Evolutionary conservation across 92 coral and sea anemone genomes (phyloP).

Genomic region (Ricordea florida): DNA sequence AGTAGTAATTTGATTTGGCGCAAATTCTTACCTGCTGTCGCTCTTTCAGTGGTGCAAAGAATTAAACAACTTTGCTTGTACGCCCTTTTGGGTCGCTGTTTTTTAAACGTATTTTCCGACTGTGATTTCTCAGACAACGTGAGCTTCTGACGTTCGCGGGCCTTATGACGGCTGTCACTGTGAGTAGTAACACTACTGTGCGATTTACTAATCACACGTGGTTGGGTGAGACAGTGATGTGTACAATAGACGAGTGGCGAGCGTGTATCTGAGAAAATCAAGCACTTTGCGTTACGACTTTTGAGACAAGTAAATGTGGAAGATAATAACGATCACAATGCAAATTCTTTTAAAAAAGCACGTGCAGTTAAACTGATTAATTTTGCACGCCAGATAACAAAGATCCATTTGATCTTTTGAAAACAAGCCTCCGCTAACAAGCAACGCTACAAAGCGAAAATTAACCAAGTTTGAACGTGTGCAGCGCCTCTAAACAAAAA

Average conservation of each 20-base stretch:
- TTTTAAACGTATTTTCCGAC: background rate
- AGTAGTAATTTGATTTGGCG: slow-evolving; percentile 1
- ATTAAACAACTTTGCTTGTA: slow-evolving; percentile 7
- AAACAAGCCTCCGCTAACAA: slow-evolving; percentile 20
- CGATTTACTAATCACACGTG: slow-evolving; percentile 27
- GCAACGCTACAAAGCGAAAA: slow-evolving; percentile 16
- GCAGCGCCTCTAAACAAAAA: background rate
- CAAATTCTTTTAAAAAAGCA: slow-evolving; percentile 73
- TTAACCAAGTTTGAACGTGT: slow-evolving; percentile 8
- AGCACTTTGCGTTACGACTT: slow-evolving; percentile 33
- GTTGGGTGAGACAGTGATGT: background rate
- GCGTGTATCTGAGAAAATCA: slow-evolving; percentile 44
- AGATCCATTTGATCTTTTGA: slow-evolving; percentile 46
- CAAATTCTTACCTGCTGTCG: slow-evolving; percentile 16
- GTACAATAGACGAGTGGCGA: slow-evolving; percentile 33
- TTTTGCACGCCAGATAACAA: slow-evolving; percentile 59
- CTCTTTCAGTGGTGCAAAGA: background rate
- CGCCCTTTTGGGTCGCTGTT: too few relatives aligned
- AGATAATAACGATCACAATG: slow-evolving; percentile 73
- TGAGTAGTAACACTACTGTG: slow-evolving; percentile 3
- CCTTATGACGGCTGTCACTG: background rate
- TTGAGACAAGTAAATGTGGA: slow-evolving; percentile 46
- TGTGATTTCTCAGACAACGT: background rate
- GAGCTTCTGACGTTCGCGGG: background rate
- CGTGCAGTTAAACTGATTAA: slow-evolving; percentile 73